Conservation (phyloP, 2,888 invertebrate species). For the Stenichneumon culpator region DNA sequence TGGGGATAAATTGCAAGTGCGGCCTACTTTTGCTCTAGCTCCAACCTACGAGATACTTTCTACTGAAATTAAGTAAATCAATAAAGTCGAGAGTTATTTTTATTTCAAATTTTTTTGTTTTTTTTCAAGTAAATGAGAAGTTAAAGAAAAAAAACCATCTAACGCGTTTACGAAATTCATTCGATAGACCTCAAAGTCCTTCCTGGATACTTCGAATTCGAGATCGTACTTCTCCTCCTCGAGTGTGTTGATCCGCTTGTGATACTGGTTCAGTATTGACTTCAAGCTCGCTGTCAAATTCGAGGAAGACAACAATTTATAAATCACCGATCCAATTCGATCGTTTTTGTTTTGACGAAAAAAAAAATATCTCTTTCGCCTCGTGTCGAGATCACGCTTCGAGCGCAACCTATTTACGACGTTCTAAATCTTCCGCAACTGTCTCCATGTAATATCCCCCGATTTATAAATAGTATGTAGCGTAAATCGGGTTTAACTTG, state of each 20-base stretch:
- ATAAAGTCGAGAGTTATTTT: constrained; percentile 34
- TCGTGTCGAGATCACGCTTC: background rate
- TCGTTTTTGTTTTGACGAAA: background rate
- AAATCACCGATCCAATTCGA: constrained; percentile 13
- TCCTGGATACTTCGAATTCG: constrained; percentile 98
- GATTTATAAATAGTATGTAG: constrained; percentile 35
- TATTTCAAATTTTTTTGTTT: constrained; percentile 12
- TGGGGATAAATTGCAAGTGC: constrained; percentile 46
- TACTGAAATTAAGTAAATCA: constrained; percentile 31
- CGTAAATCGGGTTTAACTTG: constrained; percentile 33
- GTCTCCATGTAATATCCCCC: constrained; percentile 27
- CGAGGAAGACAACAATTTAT: constrained; percentile 50
- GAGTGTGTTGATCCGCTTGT: constrained; percentile 92
- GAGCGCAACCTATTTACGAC: constrained; percentile 26
- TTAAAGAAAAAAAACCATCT: constrained; percentile 41
- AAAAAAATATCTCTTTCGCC: background rate
- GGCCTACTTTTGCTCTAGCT: constrained; percentile 54
- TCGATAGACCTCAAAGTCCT: constrained; percentile 94
- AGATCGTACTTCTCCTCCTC: constrained; percentile 99
- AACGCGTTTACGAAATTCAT: constrained; percentile 49
- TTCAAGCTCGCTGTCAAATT: constrained; percentile 88
- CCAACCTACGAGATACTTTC: constrained; percentile 64
- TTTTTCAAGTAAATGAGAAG: constrained; percentile 5
- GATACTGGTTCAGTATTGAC: constrained; percentile 91
- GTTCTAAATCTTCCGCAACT: background rate